Base-by-base conservation (phyloP, 2,113 vertebrate genomes). In the Polypterus senegalus region DNA sequence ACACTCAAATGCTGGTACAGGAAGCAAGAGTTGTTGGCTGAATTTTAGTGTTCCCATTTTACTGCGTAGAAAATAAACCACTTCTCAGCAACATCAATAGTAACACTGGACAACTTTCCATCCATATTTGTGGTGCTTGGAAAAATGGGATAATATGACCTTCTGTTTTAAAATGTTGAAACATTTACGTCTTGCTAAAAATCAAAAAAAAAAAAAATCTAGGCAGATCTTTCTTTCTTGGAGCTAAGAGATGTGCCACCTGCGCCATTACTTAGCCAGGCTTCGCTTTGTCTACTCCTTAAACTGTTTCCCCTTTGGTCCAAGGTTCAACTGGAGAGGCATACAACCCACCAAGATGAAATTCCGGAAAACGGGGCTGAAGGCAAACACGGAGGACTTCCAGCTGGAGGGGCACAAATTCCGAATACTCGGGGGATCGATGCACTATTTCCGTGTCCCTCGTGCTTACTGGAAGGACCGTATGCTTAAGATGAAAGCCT, bases 401-500 rank as follows among this genome's bases (percentile, higher is more conserved):
- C 55, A 72, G 2, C 80, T 80, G 75, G 76, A 87, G 1, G 78
- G 79, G 55, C 71, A 86, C 67, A 74, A 85, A 27, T 80, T 90
- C 69, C 76, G 76, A 8, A 87, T 98, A 3, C 69, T 92, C 0
- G 90, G 89, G 3, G 93, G 93, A 0, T 93, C 92, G 0, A 59
- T 94, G 66, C 93, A 95, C 72, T 94, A 94, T 11, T 97, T 95
- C 78, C 84, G 89, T 4, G 77, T 94, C 48, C 91, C 91, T 48
- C 76, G 71, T 53, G 87, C 88, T 1, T 94, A 97, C 76, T 98
- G 93, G 94, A 87, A 73, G 54, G 93, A 98, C 66, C 89, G 94
- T 1, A 66, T 89, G 77, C 65, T 81, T 1, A 89, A 89, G 67
- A 76, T 89, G 84, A 88, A 80, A 62, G 82, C 88, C 0, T 86